A percentile compares a stretch with the other conserved stretches of the same genome.
These are phyloP conservation scores for Zoanthus solanderi DNA, from an alignment of 92 coral and sea anemone species.

Conservation along the genomic window DNA sequence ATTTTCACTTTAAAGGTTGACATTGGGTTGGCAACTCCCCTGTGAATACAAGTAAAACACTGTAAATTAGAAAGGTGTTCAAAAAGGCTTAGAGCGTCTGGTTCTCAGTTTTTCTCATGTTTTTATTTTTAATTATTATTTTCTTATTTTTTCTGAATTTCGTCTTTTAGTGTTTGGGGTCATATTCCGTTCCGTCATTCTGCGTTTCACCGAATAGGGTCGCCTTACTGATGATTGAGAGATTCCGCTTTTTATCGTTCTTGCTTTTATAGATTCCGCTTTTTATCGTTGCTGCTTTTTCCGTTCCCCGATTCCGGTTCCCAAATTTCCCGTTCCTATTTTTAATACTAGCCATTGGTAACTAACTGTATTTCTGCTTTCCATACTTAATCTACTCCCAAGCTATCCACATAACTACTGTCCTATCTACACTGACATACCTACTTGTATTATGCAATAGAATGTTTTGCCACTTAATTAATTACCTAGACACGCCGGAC, in stretches of 20 bases:
- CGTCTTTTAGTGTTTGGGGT: neutral
- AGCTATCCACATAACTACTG: neutral
- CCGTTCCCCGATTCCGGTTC: too few species aligned
- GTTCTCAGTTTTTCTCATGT: neutral
- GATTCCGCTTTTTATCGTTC: too few species aligned
- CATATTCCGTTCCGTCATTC: too few species aligned
- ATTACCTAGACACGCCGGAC: constrained; percentile 90
- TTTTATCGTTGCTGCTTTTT: too few species aligned
- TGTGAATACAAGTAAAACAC: neutral
- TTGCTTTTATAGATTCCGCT: too few species aligned
- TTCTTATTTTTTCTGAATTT: neutral
- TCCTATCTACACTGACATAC: neutral
- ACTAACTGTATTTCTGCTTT: neutral
- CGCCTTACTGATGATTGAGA: too few species aligned
- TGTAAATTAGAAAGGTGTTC: neutral
- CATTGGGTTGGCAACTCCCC: neutral
- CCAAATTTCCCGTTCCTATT: too few species aligned
- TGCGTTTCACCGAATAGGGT: too few species aligned
- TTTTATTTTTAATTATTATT: neutral
- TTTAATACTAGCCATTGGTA: neutral
- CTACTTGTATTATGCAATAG: neutral
- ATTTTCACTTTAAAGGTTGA: constrained; percentile 8
- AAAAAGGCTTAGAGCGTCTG: neutral
- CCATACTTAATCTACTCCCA: neutral
- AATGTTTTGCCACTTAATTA: too few species aligned